Conservation (phyloP, 2,888 invertebrate species). For the Neoascia interrupta region DNA sequence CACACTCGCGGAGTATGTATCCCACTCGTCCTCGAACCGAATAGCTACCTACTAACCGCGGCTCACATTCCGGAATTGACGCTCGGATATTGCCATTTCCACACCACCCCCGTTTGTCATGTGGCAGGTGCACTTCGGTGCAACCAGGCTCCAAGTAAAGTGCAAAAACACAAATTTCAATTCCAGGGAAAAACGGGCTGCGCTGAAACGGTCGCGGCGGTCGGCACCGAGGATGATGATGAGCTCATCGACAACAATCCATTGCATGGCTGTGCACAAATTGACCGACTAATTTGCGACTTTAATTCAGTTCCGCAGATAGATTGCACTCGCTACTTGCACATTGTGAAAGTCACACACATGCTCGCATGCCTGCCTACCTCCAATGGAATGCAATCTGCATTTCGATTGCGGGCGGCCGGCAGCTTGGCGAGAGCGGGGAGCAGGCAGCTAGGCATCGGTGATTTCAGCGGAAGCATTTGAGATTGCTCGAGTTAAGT, state of each 20-base stretch:
- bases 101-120: too few species aligned
- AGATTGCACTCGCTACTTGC: conserved; percentile 36
- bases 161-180: conserved; percentile 22
- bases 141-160: conserved; percentile 7
- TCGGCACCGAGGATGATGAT: too few species aligned
- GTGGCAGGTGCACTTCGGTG: too few species aligned
- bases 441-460: background rate
- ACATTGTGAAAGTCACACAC: background rate
- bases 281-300: conserved; percentile 59
- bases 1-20: background rate
- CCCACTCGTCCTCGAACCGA: too few species aligned
- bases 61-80: conserved; percentile 32
- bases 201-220: too few species aligned
- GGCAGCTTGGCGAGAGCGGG: too few species aligned
- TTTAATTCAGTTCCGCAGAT: conserved; percentile 48
- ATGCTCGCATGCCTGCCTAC: background rate
- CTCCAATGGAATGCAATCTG: conserved; percentile 28
- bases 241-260: conserved; percentile 50
- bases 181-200: conserved; percentile 37
- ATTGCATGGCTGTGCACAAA: conserved; percentile 53
- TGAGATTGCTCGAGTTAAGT: background rate
- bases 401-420: conserved; percentile 6
- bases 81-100: conserved; percentile 28
- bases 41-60: too few species aligned
- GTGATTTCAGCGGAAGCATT: background rate